A percentile compares a stretch with the other conserved stretches of the same genome.
Conservation (phyloP, 1,140 invertebrate species). For the Battus philenor region DNA sequence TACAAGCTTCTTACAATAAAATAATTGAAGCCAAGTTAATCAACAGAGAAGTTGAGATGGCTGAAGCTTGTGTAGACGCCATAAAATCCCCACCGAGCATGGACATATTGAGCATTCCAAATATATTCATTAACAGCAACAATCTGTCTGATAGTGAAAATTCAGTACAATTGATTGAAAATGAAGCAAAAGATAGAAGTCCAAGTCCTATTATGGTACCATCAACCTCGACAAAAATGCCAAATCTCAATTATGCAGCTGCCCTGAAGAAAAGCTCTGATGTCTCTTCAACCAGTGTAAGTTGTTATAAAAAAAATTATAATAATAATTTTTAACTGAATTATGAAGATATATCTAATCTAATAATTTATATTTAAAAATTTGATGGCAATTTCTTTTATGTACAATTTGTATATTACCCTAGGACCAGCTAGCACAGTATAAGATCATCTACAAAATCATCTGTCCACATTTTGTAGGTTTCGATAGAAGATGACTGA, state of each 20-base stretch:
- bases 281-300: constrained; percentile 48
- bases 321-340: too few relatives aligned
- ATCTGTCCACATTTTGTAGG: too few relatives aligned
- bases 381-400: too few relatives aligned
- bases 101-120: constrained; percentile 49
- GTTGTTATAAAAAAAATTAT: too few relatives aligned
- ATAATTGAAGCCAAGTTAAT: constrained; percentile 43
- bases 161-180: constrained; percentile 31
- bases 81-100: constrained; percentile 40
- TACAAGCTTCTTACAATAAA: constrained; percentile 45
- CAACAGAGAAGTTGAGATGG: constrained; percentile 56
- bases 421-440: too few relatives aligned
- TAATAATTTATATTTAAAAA: too few relatives aligned
- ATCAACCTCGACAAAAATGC: constrained; percentile 35
- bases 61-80: constrained; percentile 55
- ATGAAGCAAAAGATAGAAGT: constrained; percentile 31
- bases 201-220: constrained; percentile 38
- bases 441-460: too few relatives aligned
- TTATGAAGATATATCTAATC: too few relatives aligned
- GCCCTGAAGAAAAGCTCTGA: constrained; percentile 43
- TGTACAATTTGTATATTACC: too few relatives aligned
- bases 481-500: too few relatives aligned
- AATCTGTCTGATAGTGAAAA: constrained; percentile 33
- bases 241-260: constrained; percentile 50
- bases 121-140: constrained; percentile 36